Base-by-base conservation (phyloP, 2,113 vertebrate genomes). In the Bubo blakistoni region DNA sequence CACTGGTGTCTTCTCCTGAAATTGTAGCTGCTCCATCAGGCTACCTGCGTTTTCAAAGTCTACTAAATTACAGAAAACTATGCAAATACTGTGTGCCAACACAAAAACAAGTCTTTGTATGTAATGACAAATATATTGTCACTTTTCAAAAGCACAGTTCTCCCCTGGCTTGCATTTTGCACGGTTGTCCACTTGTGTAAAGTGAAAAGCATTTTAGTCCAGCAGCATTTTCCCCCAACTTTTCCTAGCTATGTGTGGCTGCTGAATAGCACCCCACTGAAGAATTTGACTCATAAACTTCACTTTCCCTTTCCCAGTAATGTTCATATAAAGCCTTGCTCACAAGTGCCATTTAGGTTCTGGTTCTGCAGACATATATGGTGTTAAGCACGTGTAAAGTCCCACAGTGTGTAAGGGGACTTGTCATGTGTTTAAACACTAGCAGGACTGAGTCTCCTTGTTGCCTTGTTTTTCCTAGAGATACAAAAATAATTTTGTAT, bases 401-500 rank as follows among this genome's bases (percentile, higher is more conserved):
- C 86, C 40, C 66, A 38, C 44, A 6, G 76, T 6, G 15, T 49
- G 47, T 63, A 59, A 63, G 34, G 55, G 73, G 57, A 76, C 61
- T 88, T 79, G 63, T 58, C 34, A 4, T 25, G 20, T 61, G 66
- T 82, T 95, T 67, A 36, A 81, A 61, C 4, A 0, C 81, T 19
- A 27, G 16, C 29, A 63, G 62, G 49, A 30, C 65, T 57, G 40
- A 88, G 40, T 49, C 69, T 78, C n/a, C 2, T 12, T 21, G 22
- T 81, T 79, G 81, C 52, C 78, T 80, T 91, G 22, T 84, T 96
- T 95, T 84, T 70, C 66, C 32, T 80, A 55, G 57, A 91, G 66
- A 65, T 49, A 66, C 62, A 77, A 94, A 95, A 96, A 87, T 82
- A 89, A 79, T 76, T 89, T 87, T 77, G 34, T 80, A 87, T 80